These are phyloP conservation scores for Cottoperca gobio DNA, from an alignment of 2,797 vertebrate species.

Conservation along the genomic window DNA sequence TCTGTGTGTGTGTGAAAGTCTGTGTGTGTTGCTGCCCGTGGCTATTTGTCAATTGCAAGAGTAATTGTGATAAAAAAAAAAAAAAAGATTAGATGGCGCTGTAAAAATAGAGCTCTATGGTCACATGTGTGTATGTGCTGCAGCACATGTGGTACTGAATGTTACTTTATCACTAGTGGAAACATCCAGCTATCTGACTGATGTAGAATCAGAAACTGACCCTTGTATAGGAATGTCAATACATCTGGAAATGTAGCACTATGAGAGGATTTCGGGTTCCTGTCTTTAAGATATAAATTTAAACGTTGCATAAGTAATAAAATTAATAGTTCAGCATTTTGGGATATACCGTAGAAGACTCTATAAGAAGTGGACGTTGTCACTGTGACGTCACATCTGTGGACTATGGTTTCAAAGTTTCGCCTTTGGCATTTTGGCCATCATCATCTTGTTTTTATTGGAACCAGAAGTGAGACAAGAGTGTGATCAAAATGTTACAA, in stretches of 20 bases:
- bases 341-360: too few relatives aligned
- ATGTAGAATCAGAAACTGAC: neutral
- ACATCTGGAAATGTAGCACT: neutral
- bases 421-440: too few relatives aligned
- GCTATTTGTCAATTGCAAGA: conserved; percentile 21
- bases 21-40: conserved; percentile 6
- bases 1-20: neutral
- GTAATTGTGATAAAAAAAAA: neutral
- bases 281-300: neutral
- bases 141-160: neutral
- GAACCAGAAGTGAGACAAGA: too few relatives aligned
- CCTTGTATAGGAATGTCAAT: neutral
- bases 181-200: neutral
- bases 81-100: neutral
- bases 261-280: neutral
- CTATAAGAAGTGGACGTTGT: too few relatives aligned
- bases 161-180: neutral
- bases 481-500: too few relatives aligned
- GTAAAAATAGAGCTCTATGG: neutral
- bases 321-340: neutral
- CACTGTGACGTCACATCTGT: too few relatives aligned
- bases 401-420: too few relatives aligned
- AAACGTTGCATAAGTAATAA: neutral
- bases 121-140: neutral
- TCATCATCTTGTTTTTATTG: too few relatives aligned